Conservation (phyloP, 2,888 invertebrate species). For the Lithophane semibrunnea region DNA sequence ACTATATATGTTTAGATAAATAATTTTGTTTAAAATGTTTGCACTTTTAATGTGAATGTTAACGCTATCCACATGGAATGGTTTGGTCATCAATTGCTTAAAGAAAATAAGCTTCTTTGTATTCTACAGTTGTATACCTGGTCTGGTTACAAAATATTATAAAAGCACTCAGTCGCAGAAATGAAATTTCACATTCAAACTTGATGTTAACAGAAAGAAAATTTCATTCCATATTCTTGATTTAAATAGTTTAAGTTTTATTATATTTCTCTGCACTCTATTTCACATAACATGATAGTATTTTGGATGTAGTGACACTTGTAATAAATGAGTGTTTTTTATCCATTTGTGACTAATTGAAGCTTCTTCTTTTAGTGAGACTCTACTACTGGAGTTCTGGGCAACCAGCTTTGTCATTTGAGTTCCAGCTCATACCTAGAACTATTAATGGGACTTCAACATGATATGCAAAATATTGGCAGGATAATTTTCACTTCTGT, state of each 20-base stretch:
- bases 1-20: conserved; percentile 36
- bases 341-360: conserved; percentile 23
- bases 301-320: conserved; percentile 12
- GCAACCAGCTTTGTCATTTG: conserved; percentile 14
- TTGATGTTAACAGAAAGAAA: not conserved
- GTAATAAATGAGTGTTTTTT: not conserved
- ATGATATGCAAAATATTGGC: conserved; percentile 3
- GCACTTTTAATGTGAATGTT: conserved; percentile 49
- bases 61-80: conserved; percentile 37
- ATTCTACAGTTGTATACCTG: conserved; percentile 15
- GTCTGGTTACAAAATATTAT: conserved; percentile 9
- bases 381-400: conserved; percentile 10
- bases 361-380: conserved; percentile 40
- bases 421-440: conserved; percentile 8
- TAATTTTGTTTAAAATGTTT: conserved; percentile 24
- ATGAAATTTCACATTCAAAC: conserved; percentile 13
- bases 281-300: not conserved
- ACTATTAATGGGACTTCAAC: conserved; percentile 18
- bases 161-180: conserved; percentile 35
- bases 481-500: conserved; percentile 39
- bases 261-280: not conserved
- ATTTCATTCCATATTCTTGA: not conserved
- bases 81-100: conserved; percentile 48
- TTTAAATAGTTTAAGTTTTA: not conserved
- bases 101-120: conserved; percentile 42